These are phyloP conservation scores for Acropora tenuis DNA, from an alignment of 64 coral and sea anemone species.

Conservation along the genomic window DNA sequence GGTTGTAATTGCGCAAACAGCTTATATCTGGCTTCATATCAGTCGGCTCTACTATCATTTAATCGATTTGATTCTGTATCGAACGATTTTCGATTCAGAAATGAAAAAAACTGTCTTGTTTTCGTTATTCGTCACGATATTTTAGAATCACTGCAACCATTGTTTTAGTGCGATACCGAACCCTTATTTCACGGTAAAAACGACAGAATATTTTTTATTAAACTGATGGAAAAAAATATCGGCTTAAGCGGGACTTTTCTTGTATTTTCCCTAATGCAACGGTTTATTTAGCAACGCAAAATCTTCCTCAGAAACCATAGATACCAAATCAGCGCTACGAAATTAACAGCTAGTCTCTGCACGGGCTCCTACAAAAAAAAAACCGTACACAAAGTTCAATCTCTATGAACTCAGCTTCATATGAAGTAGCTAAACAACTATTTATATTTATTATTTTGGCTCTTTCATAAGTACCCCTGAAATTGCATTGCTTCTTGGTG, in stretches of 20 bases:
- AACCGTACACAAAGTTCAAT: too few relatives aligned
- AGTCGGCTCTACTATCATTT: neutral
- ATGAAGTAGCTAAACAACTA: too few relatives aligned
- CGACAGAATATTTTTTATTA: neutral
- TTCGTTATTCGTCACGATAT: neutral
- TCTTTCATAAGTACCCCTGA: too few relatives aligned
- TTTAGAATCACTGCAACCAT: neutral
- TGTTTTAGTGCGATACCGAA: neutral
- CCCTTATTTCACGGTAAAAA: neutral
- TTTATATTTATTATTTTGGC: too few relatives aligned
- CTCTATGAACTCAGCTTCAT: too few relatives aligned
- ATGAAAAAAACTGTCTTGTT: neutral
- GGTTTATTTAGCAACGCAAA: too few relatives aligned
- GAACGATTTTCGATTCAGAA: neutral
- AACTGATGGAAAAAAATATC: neutral
- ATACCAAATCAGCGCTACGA: too few relatives aligned
- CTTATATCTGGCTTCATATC: neutral
- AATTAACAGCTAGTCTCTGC: too few relatives aligned
- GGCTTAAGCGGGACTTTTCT: neutral
- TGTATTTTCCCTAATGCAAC: neutral
- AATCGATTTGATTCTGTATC: neutral
- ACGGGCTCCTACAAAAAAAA: too few relatives aligned
- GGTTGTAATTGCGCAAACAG: neutral
- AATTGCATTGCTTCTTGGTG: too few relatives aligned
- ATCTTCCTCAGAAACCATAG: too few relatives aligned